These are phyloP conservation scores for Drosophila kambysellisi DNA, from an alignment of 2,888 invertebrate genomes.

Conservation along the genomic window DNA sequence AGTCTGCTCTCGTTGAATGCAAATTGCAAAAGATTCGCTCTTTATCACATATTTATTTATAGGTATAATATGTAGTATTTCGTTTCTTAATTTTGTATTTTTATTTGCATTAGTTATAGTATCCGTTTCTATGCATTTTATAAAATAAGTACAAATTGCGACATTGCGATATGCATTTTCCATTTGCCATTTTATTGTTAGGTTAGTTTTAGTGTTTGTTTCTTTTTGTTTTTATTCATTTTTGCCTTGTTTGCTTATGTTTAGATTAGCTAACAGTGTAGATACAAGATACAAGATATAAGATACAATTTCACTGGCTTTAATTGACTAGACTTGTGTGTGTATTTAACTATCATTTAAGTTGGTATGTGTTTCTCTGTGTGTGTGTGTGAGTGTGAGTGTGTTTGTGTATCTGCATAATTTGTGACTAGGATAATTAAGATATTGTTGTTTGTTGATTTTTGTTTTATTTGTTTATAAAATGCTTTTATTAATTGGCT, in stretches of 20 bases:
- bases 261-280: constrained; percentile 62
- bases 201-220: constrained; percentile 20
- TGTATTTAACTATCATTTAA: constrained; percentile 32
- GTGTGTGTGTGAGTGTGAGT: constrained; percentile 10
- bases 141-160: constrained; percentile 69
- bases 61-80: constrained; percentile 49
- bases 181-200: constrained; percentile 22
- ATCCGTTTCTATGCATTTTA: constrained; percentile 50
- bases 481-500: constrained; percentile 74
- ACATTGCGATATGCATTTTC: constrained; percentile 15
- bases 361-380: constrained; percentile 4
- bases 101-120: constrained; percentile 28
- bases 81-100: constrained; percentile 6
- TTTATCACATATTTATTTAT: constrained; percentile 53
- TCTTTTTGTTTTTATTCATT: constrained; percentile 5
- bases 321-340: constrained; percentile 71
- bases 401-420: constrained; percentile 39
- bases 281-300: constrained; percentile 66
- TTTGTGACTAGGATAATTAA: constrained; percentile 66
- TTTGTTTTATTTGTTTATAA: constrained; percentile 55
- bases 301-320: constrained; percentile 63
- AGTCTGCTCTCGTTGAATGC: constrained; percentile 42
- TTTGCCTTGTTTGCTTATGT: constrained; percentile 33
- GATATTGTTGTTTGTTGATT: constrained; percentile 51
- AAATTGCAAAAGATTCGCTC: constrained; percentile 53